Percentiles rank a stretch among this genome's conserved stretches.
These are phyloP conservation scores for Scolopax rusticola DNA, from an alignment of 2,797 vertebrate genomes.

Conservation along the genomic window DNA sequence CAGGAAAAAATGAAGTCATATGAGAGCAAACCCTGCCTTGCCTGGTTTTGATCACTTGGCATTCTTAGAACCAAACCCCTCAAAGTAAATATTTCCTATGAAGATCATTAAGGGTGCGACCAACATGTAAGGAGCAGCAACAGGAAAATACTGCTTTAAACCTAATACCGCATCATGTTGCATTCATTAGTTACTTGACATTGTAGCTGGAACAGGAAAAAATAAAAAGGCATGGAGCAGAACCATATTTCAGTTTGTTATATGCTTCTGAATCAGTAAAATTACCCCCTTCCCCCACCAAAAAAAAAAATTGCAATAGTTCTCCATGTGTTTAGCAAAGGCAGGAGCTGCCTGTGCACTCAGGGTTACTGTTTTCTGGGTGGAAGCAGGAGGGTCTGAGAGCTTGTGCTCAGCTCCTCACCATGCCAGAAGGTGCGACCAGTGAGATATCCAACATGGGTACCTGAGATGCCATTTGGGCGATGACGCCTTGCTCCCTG, in stretches of 20 bases:
- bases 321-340: neutral
- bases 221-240: neutral
- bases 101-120: constrained; percentile 59
- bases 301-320: neutral
- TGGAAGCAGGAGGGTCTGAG: neutral
- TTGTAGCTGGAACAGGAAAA: neutral
- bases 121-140: constrained; percentile 54
- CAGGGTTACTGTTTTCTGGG: neutral
- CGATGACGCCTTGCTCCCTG: neutral
- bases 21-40: neutral
- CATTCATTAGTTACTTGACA: constrained; percentile 59
- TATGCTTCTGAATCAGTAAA: neutral
- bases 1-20: constrained; percentile 54
- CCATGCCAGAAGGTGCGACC: neutral
- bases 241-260: neutral
- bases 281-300: neutral
- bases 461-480: accelerated
- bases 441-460: accelerated
- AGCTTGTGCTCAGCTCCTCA: neutral
- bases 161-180: constrained; percentile 47
- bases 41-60: constrained; percentile 63
- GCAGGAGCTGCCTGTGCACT: neutral
- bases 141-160: constrained; percentile 62
- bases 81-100: constrained; percentile 72
- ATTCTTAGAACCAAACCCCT: constrained; percentile 42